A percentile compares a stretch with the other conserved stretches of the same genome.
These are phyloP conservation scores for Rhingia campestris DNA, from an alignment of 2,888 invertebrate species.

Conservation along the genomic window DNA sequence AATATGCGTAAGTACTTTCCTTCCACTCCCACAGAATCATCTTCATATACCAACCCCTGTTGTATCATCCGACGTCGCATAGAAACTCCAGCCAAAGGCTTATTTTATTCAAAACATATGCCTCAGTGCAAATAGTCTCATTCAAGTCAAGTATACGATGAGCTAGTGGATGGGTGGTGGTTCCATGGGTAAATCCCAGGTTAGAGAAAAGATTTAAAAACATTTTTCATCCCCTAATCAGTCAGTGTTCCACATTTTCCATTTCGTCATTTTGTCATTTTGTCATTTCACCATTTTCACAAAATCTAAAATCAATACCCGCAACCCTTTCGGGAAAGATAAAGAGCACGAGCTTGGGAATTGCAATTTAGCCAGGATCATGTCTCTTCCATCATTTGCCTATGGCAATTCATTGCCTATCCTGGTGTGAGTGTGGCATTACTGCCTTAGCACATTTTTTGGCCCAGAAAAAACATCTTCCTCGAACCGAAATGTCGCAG, in stretches of 20 bases:
- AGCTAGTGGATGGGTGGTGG: neutral
- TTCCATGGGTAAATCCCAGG: neutral
- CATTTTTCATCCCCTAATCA: conserved; percentile 63
- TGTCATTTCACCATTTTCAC: conserved; percentile 27
- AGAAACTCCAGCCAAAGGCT: conserved; percentile 17
- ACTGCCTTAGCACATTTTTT: conserved; percentile 36
- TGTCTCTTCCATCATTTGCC: conserved; percentile 35
- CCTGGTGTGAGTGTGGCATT: conserved; percentile 27
- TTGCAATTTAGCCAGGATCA: conserved; percentile 59
- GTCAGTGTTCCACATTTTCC: conserved; percentile 63
- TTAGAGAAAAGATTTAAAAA: conserved; percentile 18
- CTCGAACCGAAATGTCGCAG: conserved; percentile 21
- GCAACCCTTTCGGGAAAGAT: conserved; percentile 50
- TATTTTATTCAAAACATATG: conserved; percentile 52
- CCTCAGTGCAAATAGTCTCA: conserved; percentile 24
- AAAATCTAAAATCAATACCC: conserved; percentile 62
- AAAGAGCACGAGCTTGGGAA: conserved; percentile 36
- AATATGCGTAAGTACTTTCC: conserved; percentile 31
- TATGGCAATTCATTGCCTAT: conserved; percentile 31
- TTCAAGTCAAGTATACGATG: conserved; percentile 22
- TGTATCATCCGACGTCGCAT: conserved; percentile 2
- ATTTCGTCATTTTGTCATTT: conserved; percentile 34
- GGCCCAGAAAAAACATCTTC: conserved; percentile 26
- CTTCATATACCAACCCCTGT: neutral
- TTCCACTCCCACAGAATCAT: conserved; percentile 2